Evolutionary conservation across 1,140 invertebrate species (phyloP).

Genomic region (Drosophila fuyamai): DNA sequence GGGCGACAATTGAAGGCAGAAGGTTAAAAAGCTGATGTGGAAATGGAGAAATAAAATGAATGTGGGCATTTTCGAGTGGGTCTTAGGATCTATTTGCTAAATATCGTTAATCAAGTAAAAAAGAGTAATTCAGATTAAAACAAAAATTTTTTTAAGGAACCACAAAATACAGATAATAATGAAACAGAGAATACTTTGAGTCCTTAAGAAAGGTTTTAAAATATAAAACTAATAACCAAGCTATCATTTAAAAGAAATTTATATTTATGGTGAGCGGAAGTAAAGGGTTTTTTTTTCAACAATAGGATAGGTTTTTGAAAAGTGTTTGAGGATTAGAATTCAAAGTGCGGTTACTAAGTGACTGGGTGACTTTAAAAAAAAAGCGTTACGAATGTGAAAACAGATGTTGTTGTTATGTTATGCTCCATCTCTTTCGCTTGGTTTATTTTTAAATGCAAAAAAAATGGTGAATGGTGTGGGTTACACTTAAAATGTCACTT

Average conservation of each 20-base stretch:
- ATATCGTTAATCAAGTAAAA: too few species aligned
- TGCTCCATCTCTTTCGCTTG: constrained; percentile 24
- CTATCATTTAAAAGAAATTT: too few species aligned
- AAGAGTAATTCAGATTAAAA: too few species aligned
- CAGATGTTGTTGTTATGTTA: constrained; percentile 55
- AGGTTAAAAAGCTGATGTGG: constrained; percentile 25
- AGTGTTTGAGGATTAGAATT: constrained; percentile 36
- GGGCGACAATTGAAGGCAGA: constrained; percentile 63
- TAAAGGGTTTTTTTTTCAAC: background rate
- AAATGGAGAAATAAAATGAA: background rate
- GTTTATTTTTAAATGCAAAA: constrained; percentile 58
- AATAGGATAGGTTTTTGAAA: background rate
- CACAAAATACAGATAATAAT: too few species aligned
- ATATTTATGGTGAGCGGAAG: background rate
- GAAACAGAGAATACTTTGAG: too few species aligned
- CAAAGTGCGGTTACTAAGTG: constrained; percentile 75
- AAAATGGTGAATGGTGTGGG: background rate
- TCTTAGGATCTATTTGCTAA: too few species aligned
- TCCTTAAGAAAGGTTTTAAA: too few species aligned
- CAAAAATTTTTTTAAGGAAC: too few species aligned
- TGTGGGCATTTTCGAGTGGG: too few species aligned
- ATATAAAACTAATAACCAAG: too few species aligned
- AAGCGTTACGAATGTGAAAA: constrained; percentile 26
- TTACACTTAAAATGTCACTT: constrained; percentile 59
- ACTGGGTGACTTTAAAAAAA: constrained; percentile 57